Evolutionary conservation across 2,797 vertebrate genomes (phyloP).

Genomic region (Tangara arthus): DNA sequence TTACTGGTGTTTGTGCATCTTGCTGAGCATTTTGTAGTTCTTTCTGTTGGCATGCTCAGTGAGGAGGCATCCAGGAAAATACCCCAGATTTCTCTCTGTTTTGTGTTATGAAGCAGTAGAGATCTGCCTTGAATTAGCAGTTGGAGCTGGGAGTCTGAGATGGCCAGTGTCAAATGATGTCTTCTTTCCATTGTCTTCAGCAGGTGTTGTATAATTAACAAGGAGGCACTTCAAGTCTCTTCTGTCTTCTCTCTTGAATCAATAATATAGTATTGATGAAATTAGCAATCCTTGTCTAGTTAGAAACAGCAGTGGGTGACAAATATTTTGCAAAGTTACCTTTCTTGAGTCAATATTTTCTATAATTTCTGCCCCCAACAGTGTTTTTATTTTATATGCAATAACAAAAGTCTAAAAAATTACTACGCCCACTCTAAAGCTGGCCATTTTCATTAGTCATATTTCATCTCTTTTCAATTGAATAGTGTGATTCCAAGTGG

Average conservation of each 20-base stretch:
- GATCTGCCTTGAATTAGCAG: neutral
- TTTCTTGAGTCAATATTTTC: conserved; percentile 52
- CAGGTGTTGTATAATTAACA: conserved; percentile 48
- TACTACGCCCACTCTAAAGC: conserved; percentile 38
- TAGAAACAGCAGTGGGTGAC: neutral
- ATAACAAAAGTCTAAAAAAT: conserved; percentile 40
- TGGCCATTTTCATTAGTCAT: conserved; percentile 49
- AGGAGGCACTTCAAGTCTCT: neutral
- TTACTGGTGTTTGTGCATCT: neutral
- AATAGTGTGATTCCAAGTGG: neutral
- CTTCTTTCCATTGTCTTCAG: conserved; percentile 23
- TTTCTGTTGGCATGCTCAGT: neutral
- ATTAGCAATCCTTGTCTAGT: conserved; percentile 11
- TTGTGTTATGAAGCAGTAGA: neutral
- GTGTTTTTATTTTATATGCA: conserved; percentile 29
- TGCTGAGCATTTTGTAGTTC: accelerated
- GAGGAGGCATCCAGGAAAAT: neutral
- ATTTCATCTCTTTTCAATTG: conserved; percentile 15
- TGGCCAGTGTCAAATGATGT: neutral
- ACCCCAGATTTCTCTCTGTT: neutral
- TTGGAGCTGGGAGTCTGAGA: neutral
- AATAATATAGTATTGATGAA: neutral
- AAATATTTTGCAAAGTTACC: conserved; percentile 40
- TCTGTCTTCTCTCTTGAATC: neutral
- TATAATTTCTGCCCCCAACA: conserved; percentile 29